These are phyloP conservation scores for Rhabdomys dilectus DNA, from an alignment of 2,113 vertebrate species.

Conservation along the genomic window DNA sequence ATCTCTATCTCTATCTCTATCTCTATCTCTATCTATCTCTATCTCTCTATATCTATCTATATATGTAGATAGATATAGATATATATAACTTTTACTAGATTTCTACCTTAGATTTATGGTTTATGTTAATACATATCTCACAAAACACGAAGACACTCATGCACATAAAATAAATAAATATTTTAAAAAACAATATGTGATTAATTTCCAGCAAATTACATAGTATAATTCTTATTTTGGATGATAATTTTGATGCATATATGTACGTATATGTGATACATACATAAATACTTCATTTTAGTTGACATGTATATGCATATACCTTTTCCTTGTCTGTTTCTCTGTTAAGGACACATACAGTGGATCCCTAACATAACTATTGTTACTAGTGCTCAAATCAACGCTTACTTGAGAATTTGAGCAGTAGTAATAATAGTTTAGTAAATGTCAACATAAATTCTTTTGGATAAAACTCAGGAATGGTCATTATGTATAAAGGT, in stretches of 20 bases:
- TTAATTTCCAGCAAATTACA: too few species aligned
- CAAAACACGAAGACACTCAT: not conserved
- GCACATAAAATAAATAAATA: not conserved
- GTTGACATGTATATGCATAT: too few species aligned
- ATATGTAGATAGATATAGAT: too few species aligned
- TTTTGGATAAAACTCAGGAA: not conserved
- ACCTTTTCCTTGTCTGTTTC: not conserved
- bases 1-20: too few species aligned
- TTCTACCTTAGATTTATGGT: not conserved
- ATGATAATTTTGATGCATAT: too few species aligned
- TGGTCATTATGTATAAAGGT: not conserved
- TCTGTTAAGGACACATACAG: not conserved
- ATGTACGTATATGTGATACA: too few species aligned
- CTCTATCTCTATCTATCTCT: too few species aligned
- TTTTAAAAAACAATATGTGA: not conserved
- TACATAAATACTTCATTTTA: too few species aligned
- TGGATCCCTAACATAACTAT: not conserved
- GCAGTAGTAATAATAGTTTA: too few species aligned
- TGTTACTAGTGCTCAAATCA: not conserved
- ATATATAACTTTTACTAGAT: not conserved
- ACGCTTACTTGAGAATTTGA: too few species aligned
- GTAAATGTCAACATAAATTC: not conserved
- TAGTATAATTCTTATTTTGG: too few species aligned
- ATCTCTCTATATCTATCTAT: too few species aligned
- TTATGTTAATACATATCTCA: not conserved